phyloP scores from a whole-genome alignment of 92 coral and sea anemone species.

The Phenganax stokvisi region DNA sequence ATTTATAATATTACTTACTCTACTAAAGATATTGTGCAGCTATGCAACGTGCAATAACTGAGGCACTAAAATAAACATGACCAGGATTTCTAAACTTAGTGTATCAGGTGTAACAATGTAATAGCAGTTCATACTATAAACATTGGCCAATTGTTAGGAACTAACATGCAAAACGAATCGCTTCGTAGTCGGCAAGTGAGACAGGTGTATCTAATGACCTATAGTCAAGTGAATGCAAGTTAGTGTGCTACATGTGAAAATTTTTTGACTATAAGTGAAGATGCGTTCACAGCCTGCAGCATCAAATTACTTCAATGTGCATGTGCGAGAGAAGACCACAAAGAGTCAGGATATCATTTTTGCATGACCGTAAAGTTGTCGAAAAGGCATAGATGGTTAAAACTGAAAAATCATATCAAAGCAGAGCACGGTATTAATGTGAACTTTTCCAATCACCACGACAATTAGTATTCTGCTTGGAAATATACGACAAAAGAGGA shows the following conservation, averaged over 20 bases:
- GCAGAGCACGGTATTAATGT: background rate
- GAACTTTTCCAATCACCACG: background rate
- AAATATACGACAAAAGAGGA: constrained; percentile 4
- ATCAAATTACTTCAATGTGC: constrained; percentile 31
- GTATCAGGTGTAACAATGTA: no score
- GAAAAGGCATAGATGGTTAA: background rate
- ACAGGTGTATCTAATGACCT: constrained; percentile 23
- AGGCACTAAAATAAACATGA: no score
- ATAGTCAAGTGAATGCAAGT: constrained; percentile 34
- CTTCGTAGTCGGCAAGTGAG: background rate
- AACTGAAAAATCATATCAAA: background rate
- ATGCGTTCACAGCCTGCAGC: constrained; percentile 19
- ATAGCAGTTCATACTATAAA: no score
- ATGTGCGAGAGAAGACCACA: constrained; percentile 30
- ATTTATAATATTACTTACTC: no score
- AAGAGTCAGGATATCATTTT: constrained; percentile 20
- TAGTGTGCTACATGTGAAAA: constrained; percentile 21
- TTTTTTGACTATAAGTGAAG: constrained; percentile 14
- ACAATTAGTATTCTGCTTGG: constrained; percentile 5
- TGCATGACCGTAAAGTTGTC: constrained; percentile 14
- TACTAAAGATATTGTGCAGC: no score
- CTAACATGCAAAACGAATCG: background rate
- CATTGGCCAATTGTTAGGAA: no score
- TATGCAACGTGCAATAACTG: no score
- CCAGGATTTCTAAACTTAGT: no score